phyloP scores from a whole-genome alignment of 2,113 vertebrate species.

The Silurus asotus region DNA sequence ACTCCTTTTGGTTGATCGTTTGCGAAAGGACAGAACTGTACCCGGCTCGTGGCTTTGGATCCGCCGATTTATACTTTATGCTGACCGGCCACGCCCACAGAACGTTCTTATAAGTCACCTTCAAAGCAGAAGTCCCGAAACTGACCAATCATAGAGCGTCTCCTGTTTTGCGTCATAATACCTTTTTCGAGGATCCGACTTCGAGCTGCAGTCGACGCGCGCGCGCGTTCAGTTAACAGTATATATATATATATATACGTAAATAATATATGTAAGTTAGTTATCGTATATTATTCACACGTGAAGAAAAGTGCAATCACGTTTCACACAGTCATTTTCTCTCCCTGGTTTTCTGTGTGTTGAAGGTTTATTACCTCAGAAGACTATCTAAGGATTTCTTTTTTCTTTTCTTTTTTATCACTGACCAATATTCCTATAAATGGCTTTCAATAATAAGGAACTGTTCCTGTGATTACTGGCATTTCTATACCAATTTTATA shows the following conservation, averaged over 20 bases:
- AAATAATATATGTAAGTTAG: not conserved
- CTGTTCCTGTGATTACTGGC: not conserved
- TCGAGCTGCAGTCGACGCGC: not conserved
- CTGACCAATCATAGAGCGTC: constrained; percentile 66
- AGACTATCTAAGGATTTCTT: not conserved
- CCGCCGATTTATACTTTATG: constrained; percentile 65
- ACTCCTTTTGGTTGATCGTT: constrained; percentile 57
- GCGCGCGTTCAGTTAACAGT: constrained; percentile 14
- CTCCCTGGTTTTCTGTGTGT: not conserved
- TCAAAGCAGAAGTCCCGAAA: constrained; percentile 57
- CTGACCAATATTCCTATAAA: not conserved
- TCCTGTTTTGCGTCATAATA: constrained; percentile 62
- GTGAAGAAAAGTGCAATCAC: not conserved
- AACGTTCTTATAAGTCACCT: constrained; percentile 69
- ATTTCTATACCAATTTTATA: not conserved
- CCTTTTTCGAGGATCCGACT: constrained; percentile 12
- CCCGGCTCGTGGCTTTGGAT: constrained; percentile 64
- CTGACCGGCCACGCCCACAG: constrained; percentile 64
- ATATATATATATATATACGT: not conserved
- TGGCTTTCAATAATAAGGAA: not conserved
- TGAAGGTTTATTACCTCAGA: not conserved
- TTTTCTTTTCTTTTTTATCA: not conserved
- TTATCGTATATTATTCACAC: not conserved
- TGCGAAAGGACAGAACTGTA: constrained; percentile 69
- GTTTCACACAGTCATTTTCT: not conserved